A percentile compares a stretch with the other conserved stretches of the same genome.
Evolutionary conservation across 2,888 invertebrate species (phyloP).

Genomic region (Perizoma flavofasciatum): DNA sequence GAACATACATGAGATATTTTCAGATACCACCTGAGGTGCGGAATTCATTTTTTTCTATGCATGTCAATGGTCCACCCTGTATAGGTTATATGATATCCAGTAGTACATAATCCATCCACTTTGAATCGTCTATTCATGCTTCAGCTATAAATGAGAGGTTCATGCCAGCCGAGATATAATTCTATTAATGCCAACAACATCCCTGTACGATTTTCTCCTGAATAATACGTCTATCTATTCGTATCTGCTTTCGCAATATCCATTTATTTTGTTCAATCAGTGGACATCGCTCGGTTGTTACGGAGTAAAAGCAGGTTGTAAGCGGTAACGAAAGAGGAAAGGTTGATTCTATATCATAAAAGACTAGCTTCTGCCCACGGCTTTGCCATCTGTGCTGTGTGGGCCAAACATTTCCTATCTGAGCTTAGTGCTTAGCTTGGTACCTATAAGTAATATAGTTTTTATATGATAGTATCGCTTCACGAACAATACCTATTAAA

Average conservation of each 20-base stretch:
- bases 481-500: no score
- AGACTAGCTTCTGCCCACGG: no score
- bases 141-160: slow-evolving; percentile 13
- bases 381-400: no score
- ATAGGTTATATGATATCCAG: neutral
- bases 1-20: no score
- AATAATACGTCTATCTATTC: slow-evolving; percentile 36
- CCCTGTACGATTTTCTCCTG: slow-evolving; percentile 5
- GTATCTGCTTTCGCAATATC: slow-evolving; percentile 61
- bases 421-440: no score
- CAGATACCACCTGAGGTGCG: no score
- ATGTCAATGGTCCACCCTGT: no score
- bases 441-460: no score
- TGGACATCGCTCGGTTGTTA: slow-evolving; percentile 62
- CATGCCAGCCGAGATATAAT: slow-evolving; percentile 15
- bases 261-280: slow-evolving; percentile 77
- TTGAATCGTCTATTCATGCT: neutral
- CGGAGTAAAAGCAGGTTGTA: slow-evolving; percentile 39
- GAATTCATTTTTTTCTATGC: no score
- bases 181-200: slow-evolving; percentile 22
- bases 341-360: no score
- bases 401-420: no score
- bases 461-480: no score
- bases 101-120: slow-evolving; percentile 2
- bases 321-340: slow-evolving; percentile 13